phyloP scores from a whole-genome alignment of 2,888 invertebrate genomes.

The Netelia inedita region DNA sequence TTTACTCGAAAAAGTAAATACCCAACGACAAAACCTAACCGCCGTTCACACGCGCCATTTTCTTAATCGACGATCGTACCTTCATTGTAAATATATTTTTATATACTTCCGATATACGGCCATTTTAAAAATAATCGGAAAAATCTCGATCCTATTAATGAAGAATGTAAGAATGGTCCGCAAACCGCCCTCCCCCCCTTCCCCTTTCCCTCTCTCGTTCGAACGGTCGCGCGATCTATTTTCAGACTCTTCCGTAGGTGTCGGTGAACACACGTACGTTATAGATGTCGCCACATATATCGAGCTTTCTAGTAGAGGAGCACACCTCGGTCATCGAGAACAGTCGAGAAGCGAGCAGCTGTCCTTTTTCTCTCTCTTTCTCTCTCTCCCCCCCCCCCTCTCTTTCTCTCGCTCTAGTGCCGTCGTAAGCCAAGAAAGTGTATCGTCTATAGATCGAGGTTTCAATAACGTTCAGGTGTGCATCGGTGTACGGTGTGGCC shows the following conservation, averaged over 20 bases:
- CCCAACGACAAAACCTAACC: too few species aligned
- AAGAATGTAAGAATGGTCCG: neutral
- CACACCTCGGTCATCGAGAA: neutral
- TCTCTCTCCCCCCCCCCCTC: neutral
- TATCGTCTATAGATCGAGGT: neutral
- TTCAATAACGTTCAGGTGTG: constrained; percentile 29
- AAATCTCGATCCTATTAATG: neutral
- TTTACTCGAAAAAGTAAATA: too few species aligned
- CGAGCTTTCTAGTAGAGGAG: neutral
- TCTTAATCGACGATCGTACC: too few species aligned
- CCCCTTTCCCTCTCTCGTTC: neutral
- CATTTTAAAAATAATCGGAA: neutral
- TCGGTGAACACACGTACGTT: neutral
- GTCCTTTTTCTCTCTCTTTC: constrained; percentile 32
- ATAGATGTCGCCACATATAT: constrained; percentile 8
- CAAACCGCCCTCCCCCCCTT: neutral
- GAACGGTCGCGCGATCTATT: neutral
- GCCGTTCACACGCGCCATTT: too few species aligned
- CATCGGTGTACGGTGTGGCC: neutral
- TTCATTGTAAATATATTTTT: too few species aligned
- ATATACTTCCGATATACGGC: neutral
- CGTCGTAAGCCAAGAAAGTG: constrained; percentile 40
- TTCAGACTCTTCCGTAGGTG: neutral
- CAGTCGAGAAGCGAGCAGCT: neutral
- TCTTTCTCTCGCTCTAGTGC: constrained; percentile 16